phyloP scores from a whole-genome alignment of 2,113 vertebrate species.

The Arenaria interpres region DNA sequence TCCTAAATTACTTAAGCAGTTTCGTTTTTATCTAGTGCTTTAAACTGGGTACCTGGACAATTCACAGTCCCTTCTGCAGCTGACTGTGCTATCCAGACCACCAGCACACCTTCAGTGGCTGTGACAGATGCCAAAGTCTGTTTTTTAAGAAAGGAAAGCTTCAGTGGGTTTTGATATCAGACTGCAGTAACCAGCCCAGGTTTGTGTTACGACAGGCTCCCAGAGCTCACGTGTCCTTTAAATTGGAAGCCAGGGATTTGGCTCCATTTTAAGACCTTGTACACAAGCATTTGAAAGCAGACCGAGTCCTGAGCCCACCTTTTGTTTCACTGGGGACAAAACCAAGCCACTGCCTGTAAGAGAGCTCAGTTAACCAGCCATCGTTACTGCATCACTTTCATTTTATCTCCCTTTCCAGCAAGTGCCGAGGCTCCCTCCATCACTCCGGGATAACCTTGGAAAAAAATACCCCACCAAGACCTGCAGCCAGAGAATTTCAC shows the following conservation, averaged over 20 bases:
- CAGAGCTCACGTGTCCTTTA: conserved; percentile 34
- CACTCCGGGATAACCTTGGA: neutral
- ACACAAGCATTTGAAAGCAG: neutral
- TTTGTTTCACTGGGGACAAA: neutral
- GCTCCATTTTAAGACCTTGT: conserved; percentile 27
- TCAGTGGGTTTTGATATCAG: conserved; percentile 25
- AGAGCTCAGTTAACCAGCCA: neutral
- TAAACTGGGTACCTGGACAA: neutral
- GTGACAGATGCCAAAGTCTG: conserved; percentile 8
- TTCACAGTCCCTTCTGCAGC: neutral
- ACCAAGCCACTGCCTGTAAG: neutral
- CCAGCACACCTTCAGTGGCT: neutral
- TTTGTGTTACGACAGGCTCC: conserved; percentile 48
- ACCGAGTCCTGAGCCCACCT: neutral
- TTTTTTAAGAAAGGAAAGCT: conserved; percentile 4
- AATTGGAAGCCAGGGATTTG: conserved; percentile 37
- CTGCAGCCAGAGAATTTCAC: neutral
- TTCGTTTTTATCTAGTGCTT: neutral
- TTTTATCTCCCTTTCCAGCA: neutral
- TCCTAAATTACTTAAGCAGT: neutral
- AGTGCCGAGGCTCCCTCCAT: rapidly evolving
- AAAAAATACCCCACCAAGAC: rapidly evolving
- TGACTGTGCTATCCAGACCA: neutral
- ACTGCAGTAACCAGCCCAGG: conserved; percentile 11
- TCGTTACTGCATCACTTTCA: neutral